Conservation (phyloP, 2,797 vertebrate genomes). For the Halcyon leucocephala region DNA sequence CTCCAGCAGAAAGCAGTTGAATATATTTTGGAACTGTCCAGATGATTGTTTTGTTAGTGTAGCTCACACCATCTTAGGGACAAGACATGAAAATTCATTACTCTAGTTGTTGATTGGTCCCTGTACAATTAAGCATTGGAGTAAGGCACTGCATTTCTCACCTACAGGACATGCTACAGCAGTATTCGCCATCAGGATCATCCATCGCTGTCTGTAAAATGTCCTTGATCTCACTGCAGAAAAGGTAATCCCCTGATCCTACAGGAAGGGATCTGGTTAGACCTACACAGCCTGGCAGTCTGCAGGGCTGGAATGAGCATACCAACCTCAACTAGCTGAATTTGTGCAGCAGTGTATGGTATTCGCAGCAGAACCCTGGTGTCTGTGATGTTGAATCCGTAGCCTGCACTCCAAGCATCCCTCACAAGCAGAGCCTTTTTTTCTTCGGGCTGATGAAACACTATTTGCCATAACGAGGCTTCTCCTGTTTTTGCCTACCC, state of each 20-base stretch:
- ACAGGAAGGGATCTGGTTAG: not conserved
- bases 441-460: constrained; percentile 80
- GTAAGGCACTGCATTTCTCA: not conserved
- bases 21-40: constrained; percentile 85
- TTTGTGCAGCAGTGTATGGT: constrained; percentile 77
- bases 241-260: constrained; percentile 85
- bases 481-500: not conserved
- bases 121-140: not conserved
- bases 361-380: constrained; percentile 82
- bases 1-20: constrained; percentile 70
- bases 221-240: constrained; percentile 79
- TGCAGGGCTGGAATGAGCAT: not conserved
- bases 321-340: constrained; percentile 57
- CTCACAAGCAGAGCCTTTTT: constrained; percentile 75
- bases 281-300: not conserved
- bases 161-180: constrained; percentile 80
- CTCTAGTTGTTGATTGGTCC: not conserved
- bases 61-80: constrained; percentile 81
- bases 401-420: constrained; percentile 81
- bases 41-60: constrained; percentile 75
- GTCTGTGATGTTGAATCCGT: constrained; percentile 74
- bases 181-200: constrained; percentile 77
- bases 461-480: constrained; percentile 79
- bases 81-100: not conserved
- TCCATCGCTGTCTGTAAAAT: constrained; percentile 79